A percentile compares a stretch with the other conserved stretches of the same genome.
These are phyloP conservation scores for Pentamera pediparva DNA, from an alignment of 53 echinoderm and acorn worm genomes.

Conservation along the genomic window DNA sequence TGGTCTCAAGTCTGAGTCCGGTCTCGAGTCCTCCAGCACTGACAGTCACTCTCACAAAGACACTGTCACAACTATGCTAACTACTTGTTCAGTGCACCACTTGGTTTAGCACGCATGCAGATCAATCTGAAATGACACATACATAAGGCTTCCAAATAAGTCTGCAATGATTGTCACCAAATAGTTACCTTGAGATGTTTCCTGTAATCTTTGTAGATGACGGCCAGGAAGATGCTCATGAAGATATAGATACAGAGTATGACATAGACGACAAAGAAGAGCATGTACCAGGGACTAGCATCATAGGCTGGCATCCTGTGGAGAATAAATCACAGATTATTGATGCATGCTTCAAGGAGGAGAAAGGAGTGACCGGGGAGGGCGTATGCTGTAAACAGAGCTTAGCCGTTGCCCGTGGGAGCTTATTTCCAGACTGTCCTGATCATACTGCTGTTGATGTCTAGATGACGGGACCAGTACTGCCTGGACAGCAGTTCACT, in stretches of 20 bases:
- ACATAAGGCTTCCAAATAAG: background rate
- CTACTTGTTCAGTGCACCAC: background rate
- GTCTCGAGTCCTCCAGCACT: background rate
- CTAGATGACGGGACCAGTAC: no score
- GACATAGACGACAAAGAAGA: constrained; percentile 77
- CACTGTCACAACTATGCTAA: no score
- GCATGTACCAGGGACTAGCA: constrained; percentile 67
- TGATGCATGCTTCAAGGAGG: background rate
- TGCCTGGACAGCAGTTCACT: no score
- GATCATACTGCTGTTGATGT: no score
- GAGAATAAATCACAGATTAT: background rate
- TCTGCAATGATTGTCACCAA: background rate
- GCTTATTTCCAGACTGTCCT: no score
- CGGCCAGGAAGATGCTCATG: constrained; percentile 89
- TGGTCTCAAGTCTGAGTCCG: no score
- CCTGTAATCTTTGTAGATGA: constrained; percentile 97
- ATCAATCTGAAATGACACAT: background rate
- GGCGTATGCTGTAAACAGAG: no score
- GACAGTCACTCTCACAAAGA: no score
- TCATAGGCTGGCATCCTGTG: constrained; percentile 86
- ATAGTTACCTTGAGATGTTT: constrained; percentile 83
- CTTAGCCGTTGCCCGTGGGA: no score
- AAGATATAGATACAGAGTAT: constrained; percentile 87
- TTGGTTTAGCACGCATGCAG: background rate
- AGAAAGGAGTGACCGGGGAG: no score